Conservation (phyloP, 2,113 vertebrate species). For the Pagrus major region DNA sequence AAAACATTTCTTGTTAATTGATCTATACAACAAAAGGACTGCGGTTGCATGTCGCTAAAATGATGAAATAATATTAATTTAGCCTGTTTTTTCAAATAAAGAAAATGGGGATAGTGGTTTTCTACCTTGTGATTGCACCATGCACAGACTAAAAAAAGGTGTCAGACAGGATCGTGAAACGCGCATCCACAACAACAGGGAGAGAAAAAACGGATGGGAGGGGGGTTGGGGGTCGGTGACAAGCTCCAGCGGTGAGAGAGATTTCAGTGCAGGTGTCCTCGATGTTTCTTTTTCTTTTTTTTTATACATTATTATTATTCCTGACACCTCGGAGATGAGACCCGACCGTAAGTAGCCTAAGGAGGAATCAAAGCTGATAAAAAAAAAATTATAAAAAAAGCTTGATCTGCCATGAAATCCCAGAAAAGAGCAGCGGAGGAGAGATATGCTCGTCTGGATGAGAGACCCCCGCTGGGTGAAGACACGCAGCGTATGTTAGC, state of each 20-base stretch:
- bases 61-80: too few species aligned
- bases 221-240: constrained; percentile 36
- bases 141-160: constrained; percentile 1
- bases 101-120: not conserved
- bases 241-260: constrained; percentile 50
- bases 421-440: constrained; percentile 51
- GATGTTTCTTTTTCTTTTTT: not conserved
- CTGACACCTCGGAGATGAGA: constrained; percentile 70
- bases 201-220: constrained; percentile 17
- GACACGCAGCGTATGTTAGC: constrained; percentile 74
- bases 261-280: constrained; percentile 78
- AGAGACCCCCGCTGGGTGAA: constrained; percentile 76
- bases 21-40: not conserved
- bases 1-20: not conserved
- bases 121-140: not conserved
- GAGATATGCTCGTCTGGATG: constrained; percentile 68
- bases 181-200: constrained; percentile 54
- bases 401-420: constrained; percentile 65
- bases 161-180: constrained; percentile 33
- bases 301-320: too few species aligned
- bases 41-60: not conserved
- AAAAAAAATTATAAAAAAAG: constrained; percentile 70
- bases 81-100: not conserved
- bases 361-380: constrained; percentile 60
- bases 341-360: constrained; percentile 63